phyloP scores from a whole-genome alignment of 2,113 vertebrate genomes.

The Malaclemys terrapin region DNA sequence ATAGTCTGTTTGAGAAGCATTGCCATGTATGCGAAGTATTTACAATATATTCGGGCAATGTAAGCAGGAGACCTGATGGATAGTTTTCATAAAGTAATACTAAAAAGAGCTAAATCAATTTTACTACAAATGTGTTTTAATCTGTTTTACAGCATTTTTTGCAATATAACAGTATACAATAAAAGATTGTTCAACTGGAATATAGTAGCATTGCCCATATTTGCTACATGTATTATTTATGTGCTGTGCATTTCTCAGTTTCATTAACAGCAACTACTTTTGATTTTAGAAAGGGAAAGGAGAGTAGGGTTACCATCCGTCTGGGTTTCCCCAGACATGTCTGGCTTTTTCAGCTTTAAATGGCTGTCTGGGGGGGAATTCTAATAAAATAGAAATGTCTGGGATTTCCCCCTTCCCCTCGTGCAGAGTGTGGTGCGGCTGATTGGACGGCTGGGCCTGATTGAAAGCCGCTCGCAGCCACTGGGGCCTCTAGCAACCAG shows the following conservation, averaged over 20 bases:
- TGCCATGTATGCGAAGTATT: neutral
- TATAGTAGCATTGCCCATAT: neutral
- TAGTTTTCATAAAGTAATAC: neutral
- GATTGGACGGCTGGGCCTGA: too few relatives aligned
- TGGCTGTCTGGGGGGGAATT: too few relatives aligned
- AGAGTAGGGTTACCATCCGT: neutral
- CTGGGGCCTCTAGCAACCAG: too few relatives aligned
- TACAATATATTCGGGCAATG: neutral
- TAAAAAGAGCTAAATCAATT: neutral
- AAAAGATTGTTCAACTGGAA: neutral
- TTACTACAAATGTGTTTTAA: accelerated
- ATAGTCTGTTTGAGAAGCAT: neutral
- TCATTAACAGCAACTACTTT: neutral
- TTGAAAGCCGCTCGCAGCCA: too few relatives aligned
- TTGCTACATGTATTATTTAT: neutral
- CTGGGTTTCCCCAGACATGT: too few relatives aligned
- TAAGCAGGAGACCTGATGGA: neutral
- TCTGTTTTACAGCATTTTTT: neutral
- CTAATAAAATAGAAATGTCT: too few relatives aligned
- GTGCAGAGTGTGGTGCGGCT: too few relatives aligned
- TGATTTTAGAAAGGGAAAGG: neutral
- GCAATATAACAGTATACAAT: neutral
- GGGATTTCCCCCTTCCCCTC: too few relatives aligned
- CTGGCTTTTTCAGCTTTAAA: too few relatives aligned
- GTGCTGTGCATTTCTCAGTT: neutral